Evolutionary conservation across 2,888 invertebrate species (phyloP), one percentile per base, ranked within the genome.

Genomic region (Actias luna): DNA sequence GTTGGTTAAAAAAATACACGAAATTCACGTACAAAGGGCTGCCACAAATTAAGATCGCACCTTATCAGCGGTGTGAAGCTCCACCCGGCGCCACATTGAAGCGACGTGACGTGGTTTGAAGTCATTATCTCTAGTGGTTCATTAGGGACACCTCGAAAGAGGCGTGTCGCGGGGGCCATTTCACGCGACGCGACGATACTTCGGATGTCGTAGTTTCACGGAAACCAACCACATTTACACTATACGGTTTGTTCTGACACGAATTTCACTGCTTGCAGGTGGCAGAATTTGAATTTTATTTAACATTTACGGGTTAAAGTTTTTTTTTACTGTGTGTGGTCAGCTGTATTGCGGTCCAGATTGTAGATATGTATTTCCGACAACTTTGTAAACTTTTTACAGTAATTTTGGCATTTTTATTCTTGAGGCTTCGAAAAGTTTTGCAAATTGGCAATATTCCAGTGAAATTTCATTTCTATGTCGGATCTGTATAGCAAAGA

Each of bases 121-220:
- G 81, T 82, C 80, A 78, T 82, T 84, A 83, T 82, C 84, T 83
- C 70, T 75, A 80, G 83, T 75, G 83, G 78, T 82, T 83, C 81
- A 76, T 84, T 84, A 84, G 75, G 76, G 78, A 69, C 60, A 66
- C 69, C 73, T 71, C 68, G 79, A 75, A 77, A 80, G 81, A 74
- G 76, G 69, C 72, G 63, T 55, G 64, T 68, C 67, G 76, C 77
- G 76, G 78, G 73, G 74, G 7, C 46, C 59, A 27, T 59, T 59
- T 22, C 10, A 42, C 42, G 29, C 42, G 25, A 36, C 36, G 7
- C 7, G 16, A 42, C 5, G 42, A 7, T 4, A 42, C 42, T 25
- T 42, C 31, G n/a, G 55, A 55, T 55, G 29, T 55, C 18, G 29
- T 59, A 42, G 31, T 1, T 27, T 59, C 25, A 42, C 42, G 59